Percentiles rank a stretch among this genome's conserved stretches.
Conservation (phyloP, 2,888 invertebrate genomes). For the Lamellibrachia satsuma region DNA sequence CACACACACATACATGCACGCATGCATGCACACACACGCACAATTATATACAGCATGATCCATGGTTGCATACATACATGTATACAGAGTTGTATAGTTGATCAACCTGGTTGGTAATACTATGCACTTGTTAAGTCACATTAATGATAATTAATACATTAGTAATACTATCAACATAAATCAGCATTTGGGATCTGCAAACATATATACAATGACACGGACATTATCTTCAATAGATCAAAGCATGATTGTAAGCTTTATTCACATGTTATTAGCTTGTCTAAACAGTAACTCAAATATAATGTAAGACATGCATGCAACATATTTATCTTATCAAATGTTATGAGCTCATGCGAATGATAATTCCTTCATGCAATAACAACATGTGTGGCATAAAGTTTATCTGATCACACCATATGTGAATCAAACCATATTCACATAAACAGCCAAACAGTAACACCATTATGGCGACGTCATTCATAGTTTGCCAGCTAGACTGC, state of each 20-base stretch:
- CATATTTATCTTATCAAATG: neutral
- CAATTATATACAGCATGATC: too few relatives aligned
- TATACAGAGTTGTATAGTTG: too few relatives aligned
- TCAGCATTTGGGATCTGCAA: neutral
- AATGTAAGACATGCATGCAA: neutral
- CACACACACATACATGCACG: neutral
- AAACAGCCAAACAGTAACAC: neutral
- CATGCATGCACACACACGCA: neutral
- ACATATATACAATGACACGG: neutral
- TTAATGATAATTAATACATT: neutral
- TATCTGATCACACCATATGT: neutral
- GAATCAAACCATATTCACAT: neutral
- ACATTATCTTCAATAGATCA: neutral
- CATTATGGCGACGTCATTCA: neutral
- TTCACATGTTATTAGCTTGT: neutral
- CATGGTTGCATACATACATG: too few relatives aligned
- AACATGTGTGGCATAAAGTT: neutral
- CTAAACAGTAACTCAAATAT: neutral
- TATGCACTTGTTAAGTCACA: neutral
- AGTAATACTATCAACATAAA: neutral
- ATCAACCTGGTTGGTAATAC: neutral
- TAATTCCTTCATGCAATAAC: neutral
- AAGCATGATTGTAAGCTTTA: neutral
- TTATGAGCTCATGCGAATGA: neutral
- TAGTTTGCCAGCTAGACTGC: neutral